These are phyloP conservation scores for Scaptomyza graminum DNA, from an alignment of 1,140 invertebrate genomes.

Conservation along the genomic window DNA sequence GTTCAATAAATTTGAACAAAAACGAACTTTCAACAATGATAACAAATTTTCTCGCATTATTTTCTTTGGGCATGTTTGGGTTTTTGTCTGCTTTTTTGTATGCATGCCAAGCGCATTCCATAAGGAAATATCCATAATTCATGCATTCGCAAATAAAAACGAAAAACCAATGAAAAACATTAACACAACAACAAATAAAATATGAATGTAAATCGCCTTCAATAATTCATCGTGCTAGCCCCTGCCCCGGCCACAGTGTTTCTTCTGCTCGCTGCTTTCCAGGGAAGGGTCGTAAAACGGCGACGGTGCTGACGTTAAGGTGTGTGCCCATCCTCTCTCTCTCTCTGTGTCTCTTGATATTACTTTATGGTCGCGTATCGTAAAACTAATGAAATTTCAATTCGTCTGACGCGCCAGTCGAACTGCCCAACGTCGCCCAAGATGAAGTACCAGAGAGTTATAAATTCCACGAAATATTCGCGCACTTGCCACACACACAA, in stretches of 20 bases:
- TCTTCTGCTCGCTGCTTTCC: constrained; percentile 29
- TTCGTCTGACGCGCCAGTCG: constrained; percentile 68
- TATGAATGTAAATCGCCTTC: constrained; percentile 80
- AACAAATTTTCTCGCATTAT: constrained; percentile 56
- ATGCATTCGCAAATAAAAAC: constrained; percentile 77
- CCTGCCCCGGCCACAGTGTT: constrained; percentile 5
- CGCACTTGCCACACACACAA: constrained; percentile 60
- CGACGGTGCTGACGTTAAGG: constrained; percentile 45
- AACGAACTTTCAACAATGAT: constrained; percentile 63
- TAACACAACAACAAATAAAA: constrained; percentile 75
- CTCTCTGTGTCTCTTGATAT: constrained; percentile 23
- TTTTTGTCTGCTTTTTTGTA: constrained; percentile 44
- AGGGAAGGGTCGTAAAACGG: constrained; percentile 67
- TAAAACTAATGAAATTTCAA: constrained; percentile 82
- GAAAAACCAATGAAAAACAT: constrained; percentile 70
- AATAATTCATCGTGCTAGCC: constrained; percentile 68
- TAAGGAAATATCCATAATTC: constrained; percentile 77
- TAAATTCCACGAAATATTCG: constrained; percentile 78
- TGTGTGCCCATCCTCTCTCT: constrained; percentile 35
- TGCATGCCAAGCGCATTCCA: constrained; percentile 58
- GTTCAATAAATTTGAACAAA: constrained; percentile 66
- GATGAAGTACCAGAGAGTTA: constrained; percentile 8
- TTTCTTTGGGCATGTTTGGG: constrained; percentile 42
- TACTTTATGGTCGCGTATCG: constrained; percentile 57
- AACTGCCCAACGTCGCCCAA: constrained; percentile 11